Base-by-base conservation (phyloP, 2,888 invertebrate species). In the Cephonodes hylas region DNA sequence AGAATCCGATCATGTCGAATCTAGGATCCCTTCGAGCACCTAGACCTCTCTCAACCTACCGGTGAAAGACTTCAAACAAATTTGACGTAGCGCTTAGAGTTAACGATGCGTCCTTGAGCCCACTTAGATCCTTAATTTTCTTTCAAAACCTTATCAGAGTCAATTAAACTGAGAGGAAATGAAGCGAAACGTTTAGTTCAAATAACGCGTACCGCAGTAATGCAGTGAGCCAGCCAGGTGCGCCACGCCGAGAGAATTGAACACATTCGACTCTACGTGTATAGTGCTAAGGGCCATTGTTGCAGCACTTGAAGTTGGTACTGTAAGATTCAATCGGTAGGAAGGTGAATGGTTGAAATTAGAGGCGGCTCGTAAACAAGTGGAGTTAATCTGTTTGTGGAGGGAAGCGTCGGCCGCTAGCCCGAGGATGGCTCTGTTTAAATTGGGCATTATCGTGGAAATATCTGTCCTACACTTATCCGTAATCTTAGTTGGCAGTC, bases 311-410 rank as follows among this genome's bases (percentile, higher is more conserved):
- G 3, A 4, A 10, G 53, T n/a, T 27, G 31, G 53, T 53, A 27
- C 18, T 53, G 4, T 31, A 53, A 31, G 53, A 60, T 60, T 42
- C 48, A 60, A 60, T 60, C 48, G 48, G 23, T 42, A 42, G 60
- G 62, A 58, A 48, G 27, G 59, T 59, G 56, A 64, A 63, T 62
- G 63, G 63, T 68, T 67, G 66, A 65, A 77, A 70, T 69, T 64
- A 71, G 68, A 67, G 72, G 65, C 63, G 62, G 58, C 62, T 70
- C 71, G 69, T 69, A 68, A 70, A 73, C 69, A 66, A 65, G 62
- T 42, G 61, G 64, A 70, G 66, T 67, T 62, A 63, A 67, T 68
- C 66, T 63, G 69, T 68, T 61, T 68, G 62, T 60, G 64, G 63
- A 48, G 53, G 53, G 20, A 23, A 13, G 3, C 18, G 15, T n/a